Conservation (phyloP, 2,113 vertebrate genomes). For the Condylura cristata region DNA sequence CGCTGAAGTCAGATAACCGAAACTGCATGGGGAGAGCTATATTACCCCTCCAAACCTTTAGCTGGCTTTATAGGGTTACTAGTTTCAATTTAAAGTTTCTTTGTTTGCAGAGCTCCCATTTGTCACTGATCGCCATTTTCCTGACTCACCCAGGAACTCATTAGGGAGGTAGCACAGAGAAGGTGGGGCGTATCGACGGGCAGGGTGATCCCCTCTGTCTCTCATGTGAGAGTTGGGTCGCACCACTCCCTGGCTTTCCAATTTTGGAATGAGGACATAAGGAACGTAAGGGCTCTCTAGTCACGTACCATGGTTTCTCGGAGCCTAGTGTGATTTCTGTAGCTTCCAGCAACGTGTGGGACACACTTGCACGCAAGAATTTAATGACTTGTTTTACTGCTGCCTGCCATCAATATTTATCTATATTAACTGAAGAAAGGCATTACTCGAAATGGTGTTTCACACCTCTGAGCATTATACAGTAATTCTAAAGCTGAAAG, state of each 20-base stretch:
- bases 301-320: not conserved
- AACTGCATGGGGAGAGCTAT: conserved; percentile 12
- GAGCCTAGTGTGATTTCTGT: conserved; percentile 1
- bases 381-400: conserved; percentile 71
- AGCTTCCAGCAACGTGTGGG: conserved; percentile 66
- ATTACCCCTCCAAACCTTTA: conserved; percentile 63
- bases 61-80: conserved; percentile 57
- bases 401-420: conserved; percentile 71
- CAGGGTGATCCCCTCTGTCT: not conserved
- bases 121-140: conserved; percentile 55
- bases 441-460: conserved; percentile 64
- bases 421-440: conserved; percentile 68
- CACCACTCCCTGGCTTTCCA: not conserved
- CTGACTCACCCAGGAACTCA: conserved; percentile 53
- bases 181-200: not conserved
- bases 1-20: not conserved
- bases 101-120: conserved; percentile 61
- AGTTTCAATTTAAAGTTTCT: conserved; percentile 60
- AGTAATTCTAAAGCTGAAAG: conserved; percentile 52
- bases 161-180: not conserved
- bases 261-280: not conserved
- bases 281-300: not conserved
- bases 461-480: conserved; percentile 66
- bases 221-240: accelerated
- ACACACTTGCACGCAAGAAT: conserved; percentile 52